Evolutionary conservation across 2,113 vertebrate species (phyloP).

Genomic region (Psittacus erithacus): DNA sequence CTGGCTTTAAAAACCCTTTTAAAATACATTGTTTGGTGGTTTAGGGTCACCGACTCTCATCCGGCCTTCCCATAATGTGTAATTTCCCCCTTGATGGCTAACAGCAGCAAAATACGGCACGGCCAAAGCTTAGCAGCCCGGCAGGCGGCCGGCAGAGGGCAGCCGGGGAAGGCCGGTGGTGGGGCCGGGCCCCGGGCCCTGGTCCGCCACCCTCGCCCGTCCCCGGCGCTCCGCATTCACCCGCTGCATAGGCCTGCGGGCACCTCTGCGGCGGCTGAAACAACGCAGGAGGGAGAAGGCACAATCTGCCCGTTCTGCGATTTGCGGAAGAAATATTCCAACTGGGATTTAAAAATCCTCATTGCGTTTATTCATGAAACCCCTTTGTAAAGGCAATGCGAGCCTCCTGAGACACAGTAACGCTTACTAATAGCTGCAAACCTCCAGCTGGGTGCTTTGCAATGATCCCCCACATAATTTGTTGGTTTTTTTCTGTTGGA

Average conservation of each 20-base stretch:
- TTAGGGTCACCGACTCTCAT: neutral
- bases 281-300: neutral
- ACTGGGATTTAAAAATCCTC: neutral
- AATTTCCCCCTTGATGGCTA: neutral
- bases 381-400: neutral
- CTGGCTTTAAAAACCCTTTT: neutral
- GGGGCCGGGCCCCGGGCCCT: too few species aligned
- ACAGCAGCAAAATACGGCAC: fast-evolving
- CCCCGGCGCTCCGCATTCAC: neutral
- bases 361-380: neutral
- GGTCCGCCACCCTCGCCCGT: neutral
- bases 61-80: neutral
- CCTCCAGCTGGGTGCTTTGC: neutral
- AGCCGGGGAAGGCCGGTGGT: neutral
- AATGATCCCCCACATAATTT: neutral
- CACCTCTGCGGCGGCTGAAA: neutral
- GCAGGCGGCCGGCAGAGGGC: neutral
- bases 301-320: neutral
- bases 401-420: neutral
- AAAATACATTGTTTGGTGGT: neutral
- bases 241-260: neutral
- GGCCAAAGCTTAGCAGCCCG: neutral
- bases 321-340: neutral
- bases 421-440: neutral
- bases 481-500: neutral